These are phyloP conservation scores for Onychostoma macrolepis DNA, from an alignment of 2,113 vertebrate species.

Conservation along the genomic window DNA sequence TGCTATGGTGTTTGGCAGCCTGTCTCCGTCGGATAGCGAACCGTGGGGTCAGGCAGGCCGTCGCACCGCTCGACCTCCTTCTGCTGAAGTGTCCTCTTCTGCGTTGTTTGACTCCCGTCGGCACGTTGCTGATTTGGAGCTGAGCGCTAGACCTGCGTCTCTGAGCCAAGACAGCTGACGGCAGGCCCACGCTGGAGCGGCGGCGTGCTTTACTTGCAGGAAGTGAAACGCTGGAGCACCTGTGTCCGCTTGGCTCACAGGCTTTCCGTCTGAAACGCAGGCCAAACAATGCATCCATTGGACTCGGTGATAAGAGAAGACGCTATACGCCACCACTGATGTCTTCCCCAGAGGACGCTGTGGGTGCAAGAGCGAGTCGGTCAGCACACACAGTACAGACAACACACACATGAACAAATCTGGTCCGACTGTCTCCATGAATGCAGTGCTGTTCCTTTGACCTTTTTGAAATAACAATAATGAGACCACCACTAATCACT, in stretches of 20 bases:
- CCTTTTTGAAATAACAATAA: neutral
- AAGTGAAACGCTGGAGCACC: conserved; percentile 66
- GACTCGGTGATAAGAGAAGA: conserved; percentile 14
- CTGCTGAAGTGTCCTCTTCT: conserved; percentile 45
- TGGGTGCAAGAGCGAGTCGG: conserved; percentile 61
- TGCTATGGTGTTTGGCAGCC: conserved; percentile 51
- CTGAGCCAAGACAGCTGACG: conserved; percentile 76
- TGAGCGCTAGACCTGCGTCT: conserved; percentile 66
- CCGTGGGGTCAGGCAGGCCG: conserved; percentile 72
- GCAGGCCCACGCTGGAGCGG: conserved; percentile 81
- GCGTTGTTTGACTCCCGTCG: neutral
- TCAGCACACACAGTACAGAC: conserved; percentile 39
- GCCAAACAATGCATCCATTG: conserved; percentile 89
- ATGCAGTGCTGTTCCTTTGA: conserved; percentile 58
- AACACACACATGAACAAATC: neutral
- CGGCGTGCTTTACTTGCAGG: conserved; percentile 84
- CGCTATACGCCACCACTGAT: neutral
- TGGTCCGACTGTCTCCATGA: conserved; percentile 6
- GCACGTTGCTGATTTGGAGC: neutral
- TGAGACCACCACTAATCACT: neutral
- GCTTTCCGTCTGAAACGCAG: conserved; percentile 80
- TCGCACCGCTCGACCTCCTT: conserved; percentile 74
- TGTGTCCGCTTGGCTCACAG: conserved; percentile 37
- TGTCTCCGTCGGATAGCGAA: conserved; percentile 73
- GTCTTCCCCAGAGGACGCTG: conserved; percentile 66